These are phyloP conservation scores for Lasioglossum leucozonium DNA, from an alignment of 2,888 invertebrate genomes.

Conservation along the genomic window DNA sequence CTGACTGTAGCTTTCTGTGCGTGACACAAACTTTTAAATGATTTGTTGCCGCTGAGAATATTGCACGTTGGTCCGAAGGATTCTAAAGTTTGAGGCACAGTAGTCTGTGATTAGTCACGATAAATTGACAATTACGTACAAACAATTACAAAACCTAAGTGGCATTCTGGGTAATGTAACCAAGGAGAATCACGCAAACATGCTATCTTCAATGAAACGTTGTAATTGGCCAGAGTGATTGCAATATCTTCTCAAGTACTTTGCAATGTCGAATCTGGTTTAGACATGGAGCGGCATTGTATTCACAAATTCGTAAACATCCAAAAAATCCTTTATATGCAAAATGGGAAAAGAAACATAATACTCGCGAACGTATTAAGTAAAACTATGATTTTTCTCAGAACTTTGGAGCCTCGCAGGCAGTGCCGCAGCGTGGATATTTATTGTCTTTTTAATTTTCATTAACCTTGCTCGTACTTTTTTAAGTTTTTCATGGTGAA, in stretches of 20 bases:
- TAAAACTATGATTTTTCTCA: background rate
- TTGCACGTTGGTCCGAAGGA: background rate
- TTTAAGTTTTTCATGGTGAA: no score
- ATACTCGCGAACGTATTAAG: background rate
- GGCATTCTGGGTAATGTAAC: background rate
- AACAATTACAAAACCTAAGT: background rate
- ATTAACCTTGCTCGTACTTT: no score
- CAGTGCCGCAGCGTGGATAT: no score
- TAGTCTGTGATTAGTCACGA: background rate
- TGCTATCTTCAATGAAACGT: background rate
- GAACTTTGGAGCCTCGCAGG: background rate
- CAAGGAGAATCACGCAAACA: background rate
- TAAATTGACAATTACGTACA: background rate
- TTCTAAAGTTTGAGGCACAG: background rate
- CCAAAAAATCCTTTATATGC: background rate
- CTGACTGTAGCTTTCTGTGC: no score
- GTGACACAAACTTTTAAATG: background rate
- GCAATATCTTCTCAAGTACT: conserved; percentile 6
- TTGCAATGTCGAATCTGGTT: background rate
- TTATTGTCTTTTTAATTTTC: no score
- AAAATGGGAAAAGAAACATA: background rate
- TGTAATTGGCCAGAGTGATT: background rate
- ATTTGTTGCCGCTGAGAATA: background rate
- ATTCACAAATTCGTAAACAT: background rate
- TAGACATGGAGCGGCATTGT: background rate